Base-by-base conservation (phyloP, 2,113 vertebrate genomes). In the Globicephala melas region DNA sequence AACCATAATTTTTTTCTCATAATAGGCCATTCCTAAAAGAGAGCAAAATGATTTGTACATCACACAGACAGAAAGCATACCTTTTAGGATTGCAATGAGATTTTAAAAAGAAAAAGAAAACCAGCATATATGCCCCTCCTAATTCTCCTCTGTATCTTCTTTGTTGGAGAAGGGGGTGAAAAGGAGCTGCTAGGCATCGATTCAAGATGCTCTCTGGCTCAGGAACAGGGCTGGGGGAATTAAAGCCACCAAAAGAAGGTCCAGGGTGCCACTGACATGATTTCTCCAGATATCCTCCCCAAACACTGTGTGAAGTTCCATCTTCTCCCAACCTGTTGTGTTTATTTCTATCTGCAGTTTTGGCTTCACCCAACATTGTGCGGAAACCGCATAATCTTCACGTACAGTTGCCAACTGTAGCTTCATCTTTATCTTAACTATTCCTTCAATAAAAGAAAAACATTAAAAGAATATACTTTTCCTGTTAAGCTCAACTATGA, bases 1-100 rank as follows among this genome's bases (percentile, higher is more conserved):
- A 89, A 36, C 63, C 65, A 41, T 81, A 58, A 73, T 76, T 93
- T 93, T 74, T 63, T 81, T 36, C 55, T 91, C 44, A 67, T 44
- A 67, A 31, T 41, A 91, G 70, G 36, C 53, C 38, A 89, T 63
- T 96, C 94, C 77, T 87, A 89, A 95, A 91, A 97, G 50, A 87
- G 31, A 97, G 73, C 50, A 80, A 44, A 95, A 50, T 80, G 44
- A 87, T 55, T 31, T 89, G 11, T 81, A 31, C 28, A 38, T 58
- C 79, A 50, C 6, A 60, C 7, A 71, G 15, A 83, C 10, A 67
- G 13, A 83, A 92, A 74, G 18, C 60, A 0, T 38, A 44, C 21
- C 47, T 60, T 80, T 88, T n/a, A 81, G 15, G 26, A 65, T 3
- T 76, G 79, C 67, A 25, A 74, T 53, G 20, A 31, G 36, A 31